phyloP scores from a whole-genome alignment of 2,888 invertebrate genomes.

The Metellina segmentata region DNA sequence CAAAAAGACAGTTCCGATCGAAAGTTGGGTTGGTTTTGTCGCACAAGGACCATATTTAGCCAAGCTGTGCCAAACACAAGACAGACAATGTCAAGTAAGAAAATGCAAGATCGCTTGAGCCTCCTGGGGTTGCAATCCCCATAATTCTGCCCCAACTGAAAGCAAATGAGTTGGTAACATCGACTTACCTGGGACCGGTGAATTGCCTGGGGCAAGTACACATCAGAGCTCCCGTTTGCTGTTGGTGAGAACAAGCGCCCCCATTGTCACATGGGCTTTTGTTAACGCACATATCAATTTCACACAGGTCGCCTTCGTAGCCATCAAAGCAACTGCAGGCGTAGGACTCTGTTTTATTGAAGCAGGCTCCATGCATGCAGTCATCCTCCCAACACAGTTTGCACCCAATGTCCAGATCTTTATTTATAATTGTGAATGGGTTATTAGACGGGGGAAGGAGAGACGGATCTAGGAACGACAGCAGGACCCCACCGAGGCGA shows the following conservation, averaged over 20 bases:
- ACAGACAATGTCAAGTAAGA: too few relatives aligned
- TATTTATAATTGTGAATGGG: conserved; percentile 39
- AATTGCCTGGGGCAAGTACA: conserved; percentile 60
- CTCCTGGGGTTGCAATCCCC: too few relatives aligned
- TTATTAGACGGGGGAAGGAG: conserved; percentile 83
- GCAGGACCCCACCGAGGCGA: conserved; percentile 89
- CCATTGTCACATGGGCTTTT: conserved; percentile 86
- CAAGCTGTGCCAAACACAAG: too few relatives aligned
- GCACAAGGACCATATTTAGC: too few relatives aligned
- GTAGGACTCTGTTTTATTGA: conserved; percentile 86
- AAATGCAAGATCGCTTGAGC: too few relatives aligned
- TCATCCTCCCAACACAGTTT: conserved; percentile 90
- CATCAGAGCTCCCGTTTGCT: background rate
- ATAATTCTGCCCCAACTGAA: background rate
- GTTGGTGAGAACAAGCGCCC: conserved; percentile 86
- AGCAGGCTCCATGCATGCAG: conserved; percentile 87
- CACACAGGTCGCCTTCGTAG: conserved; percentile 65
- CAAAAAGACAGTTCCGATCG: too few relatives aligned
- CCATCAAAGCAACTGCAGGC: conserved; percentile 86
- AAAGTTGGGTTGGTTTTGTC: too few relatives aligned
- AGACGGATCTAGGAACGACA: conserved; percentile 91
- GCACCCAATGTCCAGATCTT: conserved; percentile 82
- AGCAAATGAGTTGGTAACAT: background rate
- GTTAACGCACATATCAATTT: conserved; percentile 76
- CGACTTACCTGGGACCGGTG: conserved; percentile 63